Evolutionary conservation across 2,888 invertebrate species (phyloP), one percentile per base, ranked within the genome.

Genomic region (Morpho deidamia): DNA sequence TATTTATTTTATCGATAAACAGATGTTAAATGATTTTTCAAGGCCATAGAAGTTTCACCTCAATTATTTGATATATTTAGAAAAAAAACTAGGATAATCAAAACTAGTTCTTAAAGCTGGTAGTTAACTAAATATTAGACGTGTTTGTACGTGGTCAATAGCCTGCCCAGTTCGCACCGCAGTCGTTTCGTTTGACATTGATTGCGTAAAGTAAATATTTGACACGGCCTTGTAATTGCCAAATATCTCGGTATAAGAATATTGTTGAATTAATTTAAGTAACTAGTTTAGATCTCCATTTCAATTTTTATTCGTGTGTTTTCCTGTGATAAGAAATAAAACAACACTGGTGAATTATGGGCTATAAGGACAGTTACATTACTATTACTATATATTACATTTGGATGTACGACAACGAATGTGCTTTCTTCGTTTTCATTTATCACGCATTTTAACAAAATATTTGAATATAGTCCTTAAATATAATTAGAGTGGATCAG

Each of bases 161-260:
- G 39, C 32, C 11, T 2, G 11, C 8, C 23, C 35, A 10, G 32
- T 8, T 11, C 32, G 7, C 11, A 23, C 7, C 0, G 1, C 0
- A 3, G 45, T 48, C 45, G 42, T 52, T 55, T 49, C 44, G 44
- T 53, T 53, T 53, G 58, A 53, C 56, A 51, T 50, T 51, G 58
- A 42, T 74, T 78, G 76, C 76, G 73, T 70, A 76, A 75, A 66
- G 66, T 70, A 78, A 83, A 83, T 75, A 78, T 78, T 80, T 76
- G 67, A 65, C 59, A 65, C 61, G 65, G 68, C 71, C 72, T 67
- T 72, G 69, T 71, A 75, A 76, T 78, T 73, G 70, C 72, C 65
- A 65, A 65, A 68, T 70, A 72, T 78, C 79, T 74, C 61, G 11
- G 40, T 33, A n/a, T 11, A 32, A 39, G 39, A 39, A 39, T 32